A percentile compares a stretch with the other conserved stretches of the same genome.
Evolutionary conservation across 35 echinoderm and acorn worm genomes (phyloP).

Genomic region (Apostichopus japonicus): DNA sequence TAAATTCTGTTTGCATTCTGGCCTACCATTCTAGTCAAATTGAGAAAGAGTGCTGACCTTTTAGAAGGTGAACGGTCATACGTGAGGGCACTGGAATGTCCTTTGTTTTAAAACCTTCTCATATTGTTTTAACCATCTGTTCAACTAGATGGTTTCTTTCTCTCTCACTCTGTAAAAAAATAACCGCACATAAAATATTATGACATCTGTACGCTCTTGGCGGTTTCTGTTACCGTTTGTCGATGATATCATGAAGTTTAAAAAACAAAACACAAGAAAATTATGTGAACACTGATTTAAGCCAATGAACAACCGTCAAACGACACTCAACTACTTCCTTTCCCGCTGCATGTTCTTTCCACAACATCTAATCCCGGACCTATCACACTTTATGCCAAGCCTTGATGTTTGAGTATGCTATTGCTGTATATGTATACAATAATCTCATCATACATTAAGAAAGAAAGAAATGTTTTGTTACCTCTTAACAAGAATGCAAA

Average conservation of each 20-base stretch:
- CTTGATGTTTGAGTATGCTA: too few species aligned
- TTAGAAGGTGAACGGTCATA: too few species aligned
- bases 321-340: neutral
- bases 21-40: too few species aligned
- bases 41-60: too few species aligned
- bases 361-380: neutral
- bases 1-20: too few species aligned
- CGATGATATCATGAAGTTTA: neutral
- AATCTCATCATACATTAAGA: too few species aligned
- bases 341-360: neutral
- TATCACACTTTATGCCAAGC: too few species aligned
- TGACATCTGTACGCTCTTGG: neutral
- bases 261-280: neutral
- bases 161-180: neutral
- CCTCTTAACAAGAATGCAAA: too few species aligned
- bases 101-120: too few species aligned
- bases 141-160: neutral
- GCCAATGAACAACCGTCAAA: neutral
- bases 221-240: neutral
- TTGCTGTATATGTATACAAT: too few species aligned
- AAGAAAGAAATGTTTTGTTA: too few species aligned
- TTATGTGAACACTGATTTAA: neutral
- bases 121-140: slow-evolving; percentile 11
- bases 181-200: slow-evolving; percentile 43
- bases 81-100: too few species aligned